Evolutionary conservation across 64 coral and sea anemone species (phyloP), one percentile per base, ranked within the genome.

Genomic region (Montipora cactus): DNA sequence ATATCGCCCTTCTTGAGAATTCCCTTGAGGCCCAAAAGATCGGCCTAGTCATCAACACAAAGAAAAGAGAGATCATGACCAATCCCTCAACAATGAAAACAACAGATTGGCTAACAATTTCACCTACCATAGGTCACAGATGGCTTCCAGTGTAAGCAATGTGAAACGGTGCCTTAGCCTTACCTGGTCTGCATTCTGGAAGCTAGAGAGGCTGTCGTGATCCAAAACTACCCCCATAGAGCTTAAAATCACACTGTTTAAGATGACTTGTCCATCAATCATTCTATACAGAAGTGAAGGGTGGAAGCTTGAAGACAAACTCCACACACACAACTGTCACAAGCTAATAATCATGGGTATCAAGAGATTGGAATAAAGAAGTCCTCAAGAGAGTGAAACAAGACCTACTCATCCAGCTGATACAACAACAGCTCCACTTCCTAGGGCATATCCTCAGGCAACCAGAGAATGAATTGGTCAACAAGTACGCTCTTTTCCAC

Each of bases 381-480:
- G 16, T 70, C 59, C 59, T 87, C 7, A 13, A 87, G 5, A 47
- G 44, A 44, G 47, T 46, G 9, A 3, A 87, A 51, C 83, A 87
- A 22, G 37, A 3, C 2, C 64, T 44, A 13, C 48, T 69, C 11
- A 8, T 48, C 15, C 25, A 70, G 21, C 59, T 68, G 51, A 5
- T 87, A 67, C 25, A 64, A 51, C 44, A 28, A 7, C 83, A 50
- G 49, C 62, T 87, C 47, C 72, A 52, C 7, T 89, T 10, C 3
- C 75, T 73, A 12, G 74, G 88, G 19, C 88, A 90, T 59, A 18
- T 77, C 23, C 75, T 89, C 46, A 75, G 73, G 75, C 5, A 47
- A 47, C n/a, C 87, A 89, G 47, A 18, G 69, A 53, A 47, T 12
- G 57, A 90, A n/a, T 44, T 74, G n/a, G 44, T 77, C 22, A 73